A percentile compares a stretch with the other conserved stretches of the same genome.
phyloP scores from a whole-genome alignment of 2,888 invertebrate genomes.

The Biston stratarius region DNA sequence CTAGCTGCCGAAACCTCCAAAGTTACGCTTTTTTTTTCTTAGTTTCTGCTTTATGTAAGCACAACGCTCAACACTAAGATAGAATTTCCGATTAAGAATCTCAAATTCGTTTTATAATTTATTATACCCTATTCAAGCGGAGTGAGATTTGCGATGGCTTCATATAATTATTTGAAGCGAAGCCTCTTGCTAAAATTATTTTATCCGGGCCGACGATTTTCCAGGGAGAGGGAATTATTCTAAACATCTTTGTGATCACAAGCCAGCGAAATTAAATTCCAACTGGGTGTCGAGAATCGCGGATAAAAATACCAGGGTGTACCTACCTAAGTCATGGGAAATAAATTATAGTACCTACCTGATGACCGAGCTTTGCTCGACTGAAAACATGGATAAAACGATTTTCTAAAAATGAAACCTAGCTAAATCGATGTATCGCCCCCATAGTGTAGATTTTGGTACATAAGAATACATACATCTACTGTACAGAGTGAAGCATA shows the following conservation, averaged over 20 bases:
- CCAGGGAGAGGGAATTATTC: slow-evolving; percentile 54
- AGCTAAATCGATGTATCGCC: no score
- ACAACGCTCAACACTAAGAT: slow-evolving; percentile 1
- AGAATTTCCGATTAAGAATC: slow-evolving; percentile 10
- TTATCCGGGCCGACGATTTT: slow-evolving; percentile 48
- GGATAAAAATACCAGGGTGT: slow-evolving; percentile 48
- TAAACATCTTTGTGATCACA: slow-evolving; percentile 60
- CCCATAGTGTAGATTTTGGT: no score
- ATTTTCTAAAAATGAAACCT: no score
- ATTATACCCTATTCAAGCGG: slow-evolving; percentile 11
- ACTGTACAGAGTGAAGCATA: no score
- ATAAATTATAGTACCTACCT: slow-evolving; percentile 1
- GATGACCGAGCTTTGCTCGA: no score
- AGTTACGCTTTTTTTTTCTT: no score
- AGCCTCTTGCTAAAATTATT: slow-evolving; percentile 36
- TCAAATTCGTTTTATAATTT: slow-evolving; percentile 1
- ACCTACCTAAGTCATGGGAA: not conserved
- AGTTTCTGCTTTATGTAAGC: no score
- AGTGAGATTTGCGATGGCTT: slow-evolving; percentile 15
- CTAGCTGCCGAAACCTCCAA: no score
- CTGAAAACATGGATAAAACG: no score
- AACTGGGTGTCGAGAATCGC: slow-evolving; percentile 43
- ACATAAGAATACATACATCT: not conserved
- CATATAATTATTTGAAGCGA: slow-evolving; percentile 19
- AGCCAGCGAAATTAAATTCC: slow-evolving; percentile 63